phyloP scores from a whole-genome alignment of 2,888 invertebrate species.

The Pristionchus fissidentatus region DNA sequence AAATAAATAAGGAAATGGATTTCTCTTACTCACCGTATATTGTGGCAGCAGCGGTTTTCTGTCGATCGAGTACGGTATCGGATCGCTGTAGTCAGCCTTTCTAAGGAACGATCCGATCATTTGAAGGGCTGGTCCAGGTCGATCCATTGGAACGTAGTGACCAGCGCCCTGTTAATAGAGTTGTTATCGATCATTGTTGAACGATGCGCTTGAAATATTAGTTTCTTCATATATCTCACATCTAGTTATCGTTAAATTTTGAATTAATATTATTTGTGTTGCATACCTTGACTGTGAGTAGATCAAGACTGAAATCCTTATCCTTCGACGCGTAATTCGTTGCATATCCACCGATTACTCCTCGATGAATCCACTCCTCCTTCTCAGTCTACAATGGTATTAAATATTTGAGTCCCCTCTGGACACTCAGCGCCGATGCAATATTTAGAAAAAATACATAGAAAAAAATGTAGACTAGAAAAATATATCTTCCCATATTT shows the following conservation, averaged over 20 bases:
- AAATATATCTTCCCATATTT: too few species aligned
- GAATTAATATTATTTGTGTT: too few species aligned
- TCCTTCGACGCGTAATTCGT: constrained; percentile 50
- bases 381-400: not conserved
- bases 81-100: constrained; percentile 76
- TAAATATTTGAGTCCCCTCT: not conserved
- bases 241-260: too few species aligned
- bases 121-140: constrained; percentile 84
- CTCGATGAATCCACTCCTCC: not conserved
- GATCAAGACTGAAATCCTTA: constrained; percentile 53
- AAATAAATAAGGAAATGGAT: too few species aligned
- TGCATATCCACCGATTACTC: constrained; percentile 8
- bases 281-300: constrained; percentile 63
- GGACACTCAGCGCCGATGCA: too few species aligned
- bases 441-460: too few species aligned
- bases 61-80: not conserved
- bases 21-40: constrained; percentile 39
- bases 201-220: too few species aligned
- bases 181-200: not conserved
- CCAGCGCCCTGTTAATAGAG: constrained; percentile 81
- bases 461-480: too few species aligned
- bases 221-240: too few species aligned
- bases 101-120: not conserved
- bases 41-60: constrained; percentile 48
- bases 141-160: constrained; percentile 87